A percentile compares a stretch with the other conserved stretches of the same genome.
Evolutionary conservation across 2,888 invertebrate species (phyloP).

Genomic region (Drosophila longiperda): DNA sequence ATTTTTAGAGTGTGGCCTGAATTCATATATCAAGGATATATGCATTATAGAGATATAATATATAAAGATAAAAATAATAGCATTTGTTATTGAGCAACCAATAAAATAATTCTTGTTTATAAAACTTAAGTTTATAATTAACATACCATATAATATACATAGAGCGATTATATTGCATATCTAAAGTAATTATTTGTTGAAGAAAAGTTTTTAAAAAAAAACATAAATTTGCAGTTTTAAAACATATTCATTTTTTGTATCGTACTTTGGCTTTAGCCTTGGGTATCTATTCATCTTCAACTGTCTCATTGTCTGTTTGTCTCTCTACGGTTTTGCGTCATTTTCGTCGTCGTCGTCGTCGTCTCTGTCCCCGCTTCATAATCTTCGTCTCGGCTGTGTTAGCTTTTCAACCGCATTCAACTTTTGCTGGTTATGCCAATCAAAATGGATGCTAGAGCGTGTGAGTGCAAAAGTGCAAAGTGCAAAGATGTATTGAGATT

Average conservation of each 20-base stretch:
- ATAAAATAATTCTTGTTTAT: background rate
- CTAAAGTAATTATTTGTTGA: background rate
- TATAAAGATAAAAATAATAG: background rate
- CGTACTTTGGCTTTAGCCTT: slow-evolving; percentile 18
- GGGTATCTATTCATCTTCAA: slow-evolving; percentile 21
- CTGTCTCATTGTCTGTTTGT: background rate
- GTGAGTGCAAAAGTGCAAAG: slow-evolving; percentile 56
- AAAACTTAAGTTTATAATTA: background rate
- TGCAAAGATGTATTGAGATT: slow-evolving; percentile 67
- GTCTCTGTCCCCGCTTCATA: background rate
- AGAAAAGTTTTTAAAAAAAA: background rate
- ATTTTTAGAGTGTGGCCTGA: slow-evolving; percentile 10
- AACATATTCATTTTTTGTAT: background rate
- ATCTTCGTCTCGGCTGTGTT: slow-evolving; percentile 27
- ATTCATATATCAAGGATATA: background rate
- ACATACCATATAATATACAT: background rate
- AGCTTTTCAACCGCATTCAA: slow-evolving; percentile 53
- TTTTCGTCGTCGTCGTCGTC: slow-evolving; percentile 4
- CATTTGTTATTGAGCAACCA: background rate
- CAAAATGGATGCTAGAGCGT: slow-evolving; percentile 40
- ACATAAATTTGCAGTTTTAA: background rate
- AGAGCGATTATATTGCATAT: background rate
- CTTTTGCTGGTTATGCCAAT: slow-evolving; percentile 61
- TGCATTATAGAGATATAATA: no score
- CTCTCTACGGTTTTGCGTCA: background rate